Percentiles rank a stretch among this genome's conserved stretches.
These are phyloP conservation scores for Campoletis raptor DNA, from an alignment of 2,888 invertebrate genomes.

Conservation along the genomic window DNA sequence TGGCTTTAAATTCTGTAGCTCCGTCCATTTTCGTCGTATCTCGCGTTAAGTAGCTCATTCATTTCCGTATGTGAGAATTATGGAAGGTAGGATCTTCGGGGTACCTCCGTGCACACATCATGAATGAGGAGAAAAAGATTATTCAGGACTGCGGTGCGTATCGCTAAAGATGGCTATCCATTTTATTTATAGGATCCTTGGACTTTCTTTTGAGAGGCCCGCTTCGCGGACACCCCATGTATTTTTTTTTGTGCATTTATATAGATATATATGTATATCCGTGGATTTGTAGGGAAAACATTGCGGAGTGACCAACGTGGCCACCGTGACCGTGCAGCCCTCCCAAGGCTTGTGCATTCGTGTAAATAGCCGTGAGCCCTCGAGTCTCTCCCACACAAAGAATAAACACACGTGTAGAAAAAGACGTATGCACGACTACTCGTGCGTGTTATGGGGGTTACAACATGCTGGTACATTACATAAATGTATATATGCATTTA, in stretches of 20 bases:
- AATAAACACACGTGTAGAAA: not conserved
- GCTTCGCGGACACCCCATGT: not conserved
- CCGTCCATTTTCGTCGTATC: slow-evolving; percentile 1
- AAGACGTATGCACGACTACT: slow-evolving; percentile 29
- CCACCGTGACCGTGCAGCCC: slow-evolving; percentile 48
- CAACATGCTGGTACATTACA: slow-evolving; percentile 14
- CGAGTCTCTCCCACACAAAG: slow-evolving; percentile 23
- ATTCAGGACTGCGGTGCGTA: slow-evolving; percentile 25
- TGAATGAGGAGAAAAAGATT: not conserved
- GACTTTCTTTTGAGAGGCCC: not conserved
- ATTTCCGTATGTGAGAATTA: slow-evolving; percentile 13
- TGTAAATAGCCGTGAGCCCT: slow-evolving; percentile 57
- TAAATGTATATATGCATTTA: not conserved
- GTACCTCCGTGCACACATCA: not conserved
- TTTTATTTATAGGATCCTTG: slow-evolving; percentile 64
- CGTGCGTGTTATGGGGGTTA: slow-evolving; percentile 27
- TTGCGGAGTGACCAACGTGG: slow-evolving; percentile 45
- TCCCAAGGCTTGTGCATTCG: slow-evolving; percentile 61
- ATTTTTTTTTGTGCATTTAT: not conserved
- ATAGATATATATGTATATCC: slow-evolving; percentile 5
- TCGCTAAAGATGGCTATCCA: slow-evolving; percentile 64
- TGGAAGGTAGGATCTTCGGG: not conserved
- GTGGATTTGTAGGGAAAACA: slow-evolving; percentile 28
- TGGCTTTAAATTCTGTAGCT: not conserved
- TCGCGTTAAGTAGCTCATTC: not conserved